These are phyloP conservation scores for Cyaniris semiargus DNA, from an alignment of 2,888 invertebrate genomes.

Conservation along the genomic window DNA sequence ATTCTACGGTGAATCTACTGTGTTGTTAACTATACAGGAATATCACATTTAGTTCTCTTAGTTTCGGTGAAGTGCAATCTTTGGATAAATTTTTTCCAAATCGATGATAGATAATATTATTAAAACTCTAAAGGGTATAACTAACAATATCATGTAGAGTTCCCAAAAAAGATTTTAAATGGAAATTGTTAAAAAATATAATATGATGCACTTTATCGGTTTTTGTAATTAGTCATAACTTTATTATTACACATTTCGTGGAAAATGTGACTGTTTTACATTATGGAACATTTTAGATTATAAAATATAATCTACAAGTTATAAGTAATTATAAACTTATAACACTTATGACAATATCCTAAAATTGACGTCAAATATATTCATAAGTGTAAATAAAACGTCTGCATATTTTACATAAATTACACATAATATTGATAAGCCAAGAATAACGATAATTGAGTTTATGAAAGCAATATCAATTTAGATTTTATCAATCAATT, in stretches of 20 bases:
- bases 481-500: constrained; percentile 19
- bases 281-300: constrained; percentile 2
- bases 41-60: neutral
- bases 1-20: neutral
- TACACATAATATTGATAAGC: neutral
- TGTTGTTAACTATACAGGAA: no score
- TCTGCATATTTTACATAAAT: constrained; percentile 1
- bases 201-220: neutral
- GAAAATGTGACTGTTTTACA: neutral
- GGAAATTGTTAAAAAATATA: neutral
- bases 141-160: neutral
- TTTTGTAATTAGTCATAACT: neutral
- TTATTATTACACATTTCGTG: constrained; percentile 1
- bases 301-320: no score
- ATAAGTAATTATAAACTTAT: no score
- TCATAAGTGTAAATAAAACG: neutral
- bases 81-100: neutral
- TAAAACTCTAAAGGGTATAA: no score
- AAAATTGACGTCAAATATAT: neutral
- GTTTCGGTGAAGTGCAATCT: neutral
- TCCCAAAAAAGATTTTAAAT: neutral
- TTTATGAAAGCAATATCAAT: neutral
- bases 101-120: no score
- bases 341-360: neutral
- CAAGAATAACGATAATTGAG: neutral